Percentiles rank a stretch among this genome's conserved stretches.
These are phyloP conservation scores for Ibycter americanus DNA, from an alignment of 2,797 vertebrate genomes.

Conservation along the genomic window DNA sequence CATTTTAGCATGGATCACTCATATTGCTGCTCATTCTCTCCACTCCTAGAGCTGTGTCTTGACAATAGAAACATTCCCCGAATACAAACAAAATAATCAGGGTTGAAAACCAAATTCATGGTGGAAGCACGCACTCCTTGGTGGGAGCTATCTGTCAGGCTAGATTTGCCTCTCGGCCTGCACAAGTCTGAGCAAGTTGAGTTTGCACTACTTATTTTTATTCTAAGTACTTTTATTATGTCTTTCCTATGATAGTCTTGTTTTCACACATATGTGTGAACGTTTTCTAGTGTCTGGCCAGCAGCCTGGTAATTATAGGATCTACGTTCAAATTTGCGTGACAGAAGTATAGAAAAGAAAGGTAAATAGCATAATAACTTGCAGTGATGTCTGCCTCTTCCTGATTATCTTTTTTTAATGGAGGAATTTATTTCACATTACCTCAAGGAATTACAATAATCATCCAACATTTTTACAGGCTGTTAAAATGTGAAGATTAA, in stretches of 20 bases:
- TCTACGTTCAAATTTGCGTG: not conserved
- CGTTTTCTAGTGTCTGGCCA: not conserved
- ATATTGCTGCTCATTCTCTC: not conserved
- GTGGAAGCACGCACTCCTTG: not conserved
- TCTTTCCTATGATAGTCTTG: not conserved
- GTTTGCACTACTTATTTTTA: not conserved
- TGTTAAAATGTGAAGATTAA: not conserved
- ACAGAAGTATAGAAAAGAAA: not conserved
- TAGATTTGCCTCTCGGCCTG: not conserved
- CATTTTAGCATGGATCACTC: constrained; percentile 44
- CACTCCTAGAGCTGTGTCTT: not conserved
- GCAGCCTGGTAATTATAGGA: not conserved
- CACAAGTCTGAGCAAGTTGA: not conserved
- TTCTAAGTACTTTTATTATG: not conserved
- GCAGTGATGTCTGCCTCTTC: not conserved
- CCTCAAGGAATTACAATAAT: not conserved
- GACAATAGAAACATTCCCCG: constrained; percentile 49
- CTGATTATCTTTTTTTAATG: not conserved
- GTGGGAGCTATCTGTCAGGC: not conserved
- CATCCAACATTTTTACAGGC: not conserved
- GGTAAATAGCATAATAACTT: not conserved
- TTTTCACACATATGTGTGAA: not conserved
- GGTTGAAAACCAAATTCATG: constrained; percentile 1
- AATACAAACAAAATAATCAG: constrained; percentile 57
- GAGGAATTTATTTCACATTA: not conserved